Evolutionary conservation across 2,113 vertebrate species (phyloP).

Genomic region (Xenopus laevis): DNA sequence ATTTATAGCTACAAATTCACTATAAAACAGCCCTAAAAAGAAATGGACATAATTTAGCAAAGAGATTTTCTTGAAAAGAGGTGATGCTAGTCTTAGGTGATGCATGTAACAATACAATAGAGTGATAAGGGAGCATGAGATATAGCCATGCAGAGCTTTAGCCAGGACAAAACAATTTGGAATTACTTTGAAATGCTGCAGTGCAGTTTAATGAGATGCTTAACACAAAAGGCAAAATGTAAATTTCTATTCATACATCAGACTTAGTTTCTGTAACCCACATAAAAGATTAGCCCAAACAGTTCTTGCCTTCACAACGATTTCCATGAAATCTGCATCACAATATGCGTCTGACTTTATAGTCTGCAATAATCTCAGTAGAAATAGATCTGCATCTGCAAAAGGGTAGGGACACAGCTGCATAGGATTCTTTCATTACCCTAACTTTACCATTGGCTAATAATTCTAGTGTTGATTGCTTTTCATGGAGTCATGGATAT

Average conservation of each 20-base stretch:
- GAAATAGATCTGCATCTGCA: constrained; percentile 4
- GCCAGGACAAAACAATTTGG: neutral
- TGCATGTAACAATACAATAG: too few relatives aligned
- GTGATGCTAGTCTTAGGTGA: too few relatives aligned
- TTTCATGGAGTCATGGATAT: too few relatives aligned
- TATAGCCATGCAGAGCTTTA: too few relatives aligned
- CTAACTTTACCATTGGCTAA: too few relatives aligned
- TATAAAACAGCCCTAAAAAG: too few relatives aligned
- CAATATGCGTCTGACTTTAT: neutral
- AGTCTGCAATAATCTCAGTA: neutral
- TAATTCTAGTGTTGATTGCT: too few relatives aligned
- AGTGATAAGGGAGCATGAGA: too few relatives aligned
- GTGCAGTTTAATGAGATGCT: neutral
- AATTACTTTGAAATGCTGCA: neutral
- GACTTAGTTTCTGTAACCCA: neutral
- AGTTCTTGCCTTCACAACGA: neutral
- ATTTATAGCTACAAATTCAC: too few relatives aligned
- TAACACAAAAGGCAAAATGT: neutral
- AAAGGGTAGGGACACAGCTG: neutral
- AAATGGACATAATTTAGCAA: too few relatives aligned
- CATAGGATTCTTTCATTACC: neutral
- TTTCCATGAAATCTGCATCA: neutral
- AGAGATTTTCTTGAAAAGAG: too few relatives aligned
- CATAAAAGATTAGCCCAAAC: constrained; percentile 7
- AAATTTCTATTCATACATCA: constrained; percentile 13